Conservation (phyloP, 2,797 vertebrate genomes). For the Coccyzus lansbergi region DNA sequence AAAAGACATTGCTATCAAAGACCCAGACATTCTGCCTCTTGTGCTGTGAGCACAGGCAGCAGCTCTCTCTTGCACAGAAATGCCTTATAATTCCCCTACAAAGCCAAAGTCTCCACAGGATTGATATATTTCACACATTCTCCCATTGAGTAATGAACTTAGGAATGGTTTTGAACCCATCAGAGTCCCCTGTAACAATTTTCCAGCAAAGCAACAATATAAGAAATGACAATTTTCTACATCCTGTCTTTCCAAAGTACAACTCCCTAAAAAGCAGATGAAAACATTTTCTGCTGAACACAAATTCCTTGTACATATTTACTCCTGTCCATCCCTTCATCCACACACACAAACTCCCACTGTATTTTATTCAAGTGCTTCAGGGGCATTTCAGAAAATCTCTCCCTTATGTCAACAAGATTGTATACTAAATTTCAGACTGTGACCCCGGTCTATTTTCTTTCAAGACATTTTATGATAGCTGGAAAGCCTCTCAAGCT, state of each 20-base stretch:
- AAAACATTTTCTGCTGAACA: neutral
- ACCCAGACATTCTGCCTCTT: neutral
- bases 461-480: neutral
- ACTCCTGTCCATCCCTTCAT: neutral
- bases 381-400: neutral
- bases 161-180: neutral
- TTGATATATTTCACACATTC: neutral
- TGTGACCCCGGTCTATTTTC: neutral
- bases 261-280: neutral
- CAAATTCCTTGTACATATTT: neutral
- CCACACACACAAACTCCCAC: neutral
- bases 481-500: neutral
- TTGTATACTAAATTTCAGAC: neutral
- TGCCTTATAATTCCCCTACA: neutral
- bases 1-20: neutral
- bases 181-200: neutral
- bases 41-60: neutral
- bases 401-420: neutral
- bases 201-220: neutral
- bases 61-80: neutral
- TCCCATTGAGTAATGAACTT: neutral
- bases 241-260: neutral
- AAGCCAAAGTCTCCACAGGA: neutral
- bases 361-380: neutral
- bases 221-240: neutral